phyloP scores from a whole-genome alignment of 2,888 invertebrate genomes.

The Eumerus sabulonum region DNA sequence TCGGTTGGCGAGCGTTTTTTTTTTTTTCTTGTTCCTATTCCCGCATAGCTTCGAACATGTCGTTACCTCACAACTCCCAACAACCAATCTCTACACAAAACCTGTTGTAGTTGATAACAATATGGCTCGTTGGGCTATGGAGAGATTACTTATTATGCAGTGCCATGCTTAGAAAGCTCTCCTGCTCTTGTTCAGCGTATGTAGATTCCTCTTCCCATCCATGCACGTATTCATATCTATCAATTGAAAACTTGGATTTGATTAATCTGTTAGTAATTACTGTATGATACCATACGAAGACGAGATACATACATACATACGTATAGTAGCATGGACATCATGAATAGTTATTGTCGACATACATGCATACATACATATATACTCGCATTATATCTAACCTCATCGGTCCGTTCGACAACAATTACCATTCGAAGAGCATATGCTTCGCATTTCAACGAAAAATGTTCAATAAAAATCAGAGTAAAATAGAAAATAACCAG shows the following conservation, averaged over 20 bases:
- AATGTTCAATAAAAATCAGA: constrained; percentile 66
- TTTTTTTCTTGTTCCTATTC: constrained; percentile 31
- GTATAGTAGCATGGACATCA: constrained; percentile 11
- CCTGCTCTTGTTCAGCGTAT: constrained; percentile 21
- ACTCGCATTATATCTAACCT: too few species aligned
- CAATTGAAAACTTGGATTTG: constrained; percentile 17
- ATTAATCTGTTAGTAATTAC: constrained; percentile 9
- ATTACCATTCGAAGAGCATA: constrained; percentile 41
- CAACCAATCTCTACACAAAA: constrained; percentile 7
- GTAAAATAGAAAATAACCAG: constrained; percentile 68
- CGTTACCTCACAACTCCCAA: constrained; percentile 13
- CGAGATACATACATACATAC: not conserved
- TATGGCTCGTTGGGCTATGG: not conserved
- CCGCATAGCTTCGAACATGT: constrained; percentile 61
- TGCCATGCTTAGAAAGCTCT: constrained; percentile 63
- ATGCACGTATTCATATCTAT: constrained; percentile 3
- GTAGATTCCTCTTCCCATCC: constrained; percentile 10
- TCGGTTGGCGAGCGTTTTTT: constrained; percentile 17
- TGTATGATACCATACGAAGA: constrained; percentile 29
- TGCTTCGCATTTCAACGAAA: constrained; percentile 61
- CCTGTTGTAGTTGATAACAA: not conserved
- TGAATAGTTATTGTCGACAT: constrained; percentile 1
- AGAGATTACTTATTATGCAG: constrained; percentile 55
- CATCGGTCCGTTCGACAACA: constrained; percentile 4
- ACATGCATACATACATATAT: constrained; percentile 32